These are phyloP conservation scores for Pterostichus madidus DNA, from an alignment of 2,888 invertebrate species.

Conservation along the genomic window DNA sequence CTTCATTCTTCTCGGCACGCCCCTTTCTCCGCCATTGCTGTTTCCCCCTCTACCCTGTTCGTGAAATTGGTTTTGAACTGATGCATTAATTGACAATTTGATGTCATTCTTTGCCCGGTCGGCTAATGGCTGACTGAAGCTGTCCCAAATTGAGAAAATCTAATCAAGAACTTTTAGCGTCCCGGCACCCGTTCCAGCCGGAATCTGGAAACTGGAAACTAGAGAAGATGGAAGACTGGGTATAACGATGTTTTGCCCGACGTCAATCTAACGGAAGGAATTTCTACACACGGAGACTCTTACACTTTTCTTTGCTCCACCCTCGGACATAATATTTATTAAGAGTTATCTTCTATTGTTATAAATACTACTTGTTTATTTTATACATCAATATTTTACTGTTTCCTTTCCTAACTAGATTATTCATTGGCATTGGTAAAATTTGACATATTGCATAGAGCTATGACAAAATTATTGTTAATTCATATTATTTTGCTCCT, in stretches of 20 bases:
- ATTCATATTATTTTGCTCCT: too few relatives aligned
- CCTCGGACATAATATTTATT: too few relatives aligned
- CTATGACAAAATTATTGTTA: too few relatives aligned
- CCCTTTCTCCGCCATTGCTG: constrained; percentile 71
- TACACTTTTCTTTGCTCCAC: too few relatives aligned
- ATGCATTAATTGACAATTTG: constrained; percentile 77
- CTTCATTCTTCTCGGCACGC: constrained; percentile 73
- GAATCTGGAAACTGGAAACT: neutral
- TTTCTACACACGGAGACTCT: too few relatives aligned
- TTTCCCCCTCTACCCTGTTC: constrained; percentile 68
- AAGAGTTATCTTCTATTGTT: too few relatives aligned
- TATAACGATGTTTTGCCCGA: constrained; percentile 46
- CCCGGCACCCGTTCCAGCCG: too few relatives aligned
- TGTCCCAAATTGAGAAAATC: constrained; percentile 76
- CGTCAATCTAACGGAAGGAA: constrained; percentile 14
- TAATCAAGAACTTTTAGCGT: constrained; percentile 74
- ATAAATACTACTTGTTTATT: too few relatives aligned
- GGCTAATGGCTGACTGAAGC: constrained; percentile 75
- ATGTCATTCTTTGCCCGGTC: constrained; percentile 73
- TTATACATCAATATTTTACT: too few relatives aligned
- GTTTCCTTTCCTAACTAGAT: too few relatives aligned
- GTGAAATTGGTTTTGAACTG: constrained; percentile 76
- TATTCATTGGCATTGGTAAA: too few relatives aligned
- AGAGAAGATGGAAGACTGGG: constrained; percentile 7
- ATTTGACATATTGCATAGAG: too few relatives aligned